Percentiles rank a stretch among this genome's conserved stretches.
Evolutionary conservation across 2,797 vertebrate genomes (phyloP).

Genomic region (Tiaroga cobitis): DNA sequence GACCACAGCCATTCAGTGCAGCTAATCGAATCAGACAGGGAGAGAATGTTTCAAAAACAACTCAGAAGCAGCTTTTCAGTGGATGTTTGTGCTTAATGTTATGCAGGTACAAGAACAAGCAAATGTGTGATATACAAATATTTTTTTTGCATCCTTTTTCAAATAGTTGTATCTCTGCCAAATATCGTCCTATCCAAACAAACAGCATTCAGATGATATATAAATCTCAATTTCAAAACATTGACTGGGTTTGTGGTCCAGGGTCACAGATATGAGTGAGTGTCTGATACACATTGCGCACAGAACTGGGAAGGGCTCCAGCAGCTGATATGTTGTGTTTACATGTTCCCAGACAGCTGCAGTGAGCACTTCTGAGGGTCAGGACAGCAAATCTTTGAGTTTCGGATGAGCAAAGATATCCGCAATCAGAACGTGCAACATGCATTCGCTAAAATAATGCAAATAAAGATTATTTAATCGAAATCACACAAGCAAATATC

Average conservation of each 20-base stretch:
- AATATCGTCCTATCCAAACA: too few species aligned
- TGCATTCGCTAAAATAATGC: neutral
- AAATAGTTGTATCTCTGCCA: too few species aligned
- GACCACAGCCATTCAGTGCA: neutral
- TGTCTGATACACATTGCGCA: neutral
- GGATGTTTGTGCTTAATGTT: neutral
- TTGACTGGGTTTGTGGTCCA: too few species aligned
- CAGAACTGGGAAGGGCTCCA: too few species aligned
- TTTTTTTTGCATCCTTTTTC: too few species aligned
- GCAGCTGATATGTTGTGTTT: neutral
- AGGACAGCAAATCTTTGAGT: too few species aligned
- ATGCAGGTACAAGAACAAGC: neutral
- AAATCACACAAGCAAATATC: neutral
- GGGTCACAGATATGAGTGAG: neutral
- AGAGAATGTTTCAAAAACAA: slow-evolving; percentile 1
- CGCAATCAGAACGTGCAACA: neutral
- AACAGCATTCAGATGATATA: too few species aligned
- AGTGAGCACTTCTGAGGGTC: neutral
- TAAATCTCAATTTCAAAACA: too few species aligned
- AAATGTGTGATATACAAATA: too few species aligned
- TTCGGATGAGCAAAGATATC: neutral
- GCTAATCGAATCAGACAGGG: slow-evolving; percentile 8
- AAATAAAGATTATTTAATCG: neutral
- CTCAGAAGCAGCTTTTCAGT: neutral
- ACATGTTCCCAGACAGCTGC: neutral